These are phyloP conservation scores for Salarias fasciatus DNA, from an alignment of 2,797 vertebrate genomes.

Conservation along the genomic window DNA sequence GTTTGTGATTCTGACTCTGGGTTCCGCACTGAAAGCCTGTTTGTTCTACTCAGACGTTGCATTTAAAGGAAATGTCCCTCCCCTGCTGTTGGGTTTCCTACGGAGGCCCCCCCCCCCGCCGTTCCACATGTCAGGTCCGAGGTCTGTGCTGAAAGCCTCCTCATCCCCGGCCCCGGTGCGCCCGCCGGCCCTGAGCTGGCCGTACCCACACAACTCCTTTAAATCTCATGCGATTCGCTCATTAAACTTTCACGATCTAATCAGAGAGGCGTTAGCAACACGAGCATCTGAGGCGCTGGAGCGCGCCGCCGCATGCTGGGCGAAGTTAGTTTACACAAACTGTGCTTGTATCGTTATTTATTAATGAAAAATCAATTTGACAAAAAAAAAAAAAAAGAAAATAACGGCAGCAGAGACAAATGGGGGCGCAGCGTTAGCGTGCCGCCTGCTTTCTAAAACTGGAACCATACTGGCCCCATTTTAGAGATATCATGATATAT, in stretches of 20 bases:
- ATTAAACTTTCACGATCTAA: slow-evolving; percentile 28
- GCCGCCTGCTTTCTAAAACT: too few relatives aligned
- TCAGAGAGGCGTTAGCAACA: slow-evolving; percentile 18
- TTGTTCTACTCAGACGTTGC: neutral
- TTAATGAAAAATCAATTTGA: slow-evolving; percentile 29
- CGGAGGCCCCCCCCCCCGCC: slow-evolving; percentile 18
- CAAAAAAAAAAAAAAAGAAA: too few relatives aligned
- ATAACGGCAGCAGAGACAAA: too few relatives aligned
- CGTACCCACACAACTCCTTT: slow-evolving; percentile 16
- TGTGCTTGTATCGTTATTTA: slow-evolving; percentile 38
- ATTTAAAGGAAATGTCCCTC: slow-evolving; percentile 11
- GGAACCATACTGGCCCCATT: too few relatives aligned
- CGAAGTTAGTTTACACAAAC: slow-evolving; percentile 17
- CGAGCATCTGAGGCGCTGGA: slow-evolving; percentile 17
- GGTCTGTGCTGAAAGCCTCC: slow-evolving; percentile 23
- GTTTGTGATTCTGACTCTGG: neutral
- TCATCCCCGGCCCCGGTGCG: slow-evolving; percentile 12
- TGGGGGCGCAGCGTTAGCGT: too few relatives aligned
- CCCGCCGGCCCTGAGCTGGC: neutral
- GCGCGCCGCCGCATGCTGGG: slow-evolving; percentile 6
- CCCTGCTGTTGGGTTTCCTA: slow-evolving; percentile 21
- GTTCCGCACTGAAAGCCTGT: too few relatives aligned
- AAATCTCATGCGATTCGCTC: neutral
- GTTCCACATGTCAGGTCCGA: slow-evolving; percentile 21
- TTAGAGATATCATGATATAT: too few relatives aligned